phyloP scores from a whole-genome alignment of 2,797 vertebrate genomes.

The Tragopan temminckii region DNA sequence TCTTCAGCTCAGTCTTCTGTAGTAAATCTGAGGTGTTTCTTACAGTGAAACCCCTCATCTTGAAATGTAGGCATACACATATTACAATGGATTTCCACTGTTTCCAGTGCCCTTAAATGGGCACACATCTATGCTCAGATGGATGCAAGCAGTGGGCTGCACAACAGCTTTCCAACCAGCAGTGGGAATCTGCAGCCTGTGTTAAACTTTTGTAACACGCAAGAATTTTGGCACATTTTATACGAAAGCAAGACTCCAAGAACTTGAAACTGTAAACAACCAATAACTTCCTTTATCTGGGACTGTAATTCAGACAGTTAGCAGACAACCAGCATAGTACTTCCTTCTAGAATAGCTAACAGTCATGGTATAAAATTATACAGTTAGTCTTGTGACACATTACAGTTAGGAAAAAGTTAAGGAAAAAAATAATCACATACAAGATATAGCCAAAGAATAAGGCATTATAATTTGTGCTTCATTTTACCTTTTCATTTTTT shows the following conservation, averaged over 20 bases:
- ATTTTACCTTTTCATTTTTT: not conserved
- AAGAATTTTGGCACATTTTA: not conserved
- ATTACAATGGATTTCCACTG: not conserved
- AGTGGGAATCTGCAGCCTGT: not conserved
- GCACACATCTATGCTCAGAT: not conserved
- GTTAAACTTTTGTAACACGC: not conserved
- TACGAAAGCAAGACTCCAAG: not conserved
- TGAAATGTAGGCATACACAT: not conserved
- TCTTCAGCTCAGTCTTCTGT: not conserved
- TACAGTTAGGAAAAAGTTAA: not conserved
- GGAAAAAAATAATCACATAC: not conserved
- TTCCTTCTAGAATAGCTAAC: not conserved
- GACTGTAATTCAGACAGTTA: not conserved
- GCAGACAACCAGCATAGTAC: not conserved
- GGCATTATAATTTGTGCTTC: not conserved
- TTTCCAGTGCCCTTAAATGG: not conserved
- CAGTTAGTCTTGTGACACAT: not conserved
- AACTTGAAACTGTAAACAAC: not conserved
- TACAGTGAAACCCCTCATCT: not conserved
- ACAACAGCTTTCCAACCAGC: not conserved
- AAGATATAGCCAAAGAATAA: not conserved
- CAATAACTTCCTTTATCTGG: not conserved
- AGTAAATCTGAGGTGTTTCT: not conserved
- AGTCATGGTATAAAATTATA: not conserved
- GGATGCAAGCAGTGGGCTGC: not conserved